Base-by-base conservation (phyloP, 2,888 invertebrate species). In the Branchellion lobata region DNA sequence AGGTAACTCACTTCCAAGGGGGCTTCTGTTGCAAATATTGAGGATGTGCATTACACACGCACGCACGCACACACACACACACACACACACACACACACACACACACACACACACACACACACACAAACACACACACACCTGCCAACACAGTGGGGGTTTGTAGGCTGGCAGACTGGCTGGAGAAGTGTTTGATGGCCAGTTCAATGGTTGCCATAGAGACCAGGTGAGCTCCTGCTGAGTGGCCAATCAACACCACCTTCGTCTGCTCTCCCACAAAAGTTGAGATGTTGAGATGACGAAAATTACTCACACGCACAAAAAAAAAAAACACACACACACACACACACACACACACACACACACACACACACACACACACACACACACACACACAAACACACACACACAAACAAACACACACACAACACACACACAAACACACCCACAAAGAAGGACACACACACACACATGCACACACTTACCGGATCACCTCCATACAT, bases 181-280 rank as follows among this genome's bases (percentile, higher is more conserved):
- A 47, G 40, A 57, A 40, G 27, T 53, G 33, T 33, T 34, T 71
- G 2, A 40, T 27, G 36, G 47, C 68, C n/a, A 87, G 81, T 80
- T 86, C 86, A 29, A 86, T 80, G 29, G 85, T 82, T 11, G 86
- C 83, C 86, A 86, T 85, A 29, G 84, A 82, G 79, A 83, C 83
- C 36, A 87, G 84, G 80, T 87, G 87, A 27, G 85, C 87, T 3
- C 87, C 87, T 65, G 65, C 65, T 65, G 65, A 29, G 8, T 29
- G n/a, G 8, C 24, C 65, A 3, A 27, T 65, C 65, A 65, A 65
- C 8, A 65, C 29, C 24, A 27, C 29, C 21, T 65, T 27, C 29
- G 3, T 21, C n/a, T 27, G 65, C 24, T 8, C 8, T 27, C 14
- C 51, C 14, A 51, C 21, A 51, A 51, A 14, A 21, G 27, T 24